Conservation (phyloP, 23 tunicate genomes). For the Halocynthia aurantium region DNA sequence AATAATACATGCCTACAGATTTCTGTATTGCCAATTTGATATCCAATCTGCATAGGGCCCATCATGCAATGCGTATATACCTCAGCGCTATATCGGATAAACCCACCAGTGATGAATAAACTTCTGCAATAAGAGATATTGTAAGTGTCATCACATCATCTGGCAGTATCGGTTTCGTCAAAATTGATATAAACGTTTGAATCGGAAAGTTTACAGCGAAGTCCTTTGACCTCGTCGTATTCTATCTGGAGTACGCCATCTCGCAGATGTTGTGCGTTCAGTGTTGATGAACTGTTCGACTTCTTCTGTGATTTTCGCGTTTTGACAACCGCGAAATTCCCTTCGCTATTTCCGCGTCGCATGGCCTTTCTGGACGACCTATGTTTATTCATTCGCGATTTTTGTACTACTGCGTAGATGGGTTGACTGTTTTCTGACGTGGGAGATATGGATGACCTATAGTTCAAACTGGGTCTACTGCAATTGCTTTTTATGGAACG, state of each 20-base stretch:
- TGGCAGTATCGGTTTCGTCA: conserved; percentile 5
- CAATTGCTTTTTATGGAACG: no score
- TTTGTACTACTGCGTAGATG: conserved; percentile 18
- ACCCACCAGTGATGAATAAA: no score
- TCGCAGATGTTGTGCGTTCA: conserved; percentile 10
- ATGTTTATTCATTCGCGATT: background rate
- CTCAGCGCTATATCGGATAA: no score
- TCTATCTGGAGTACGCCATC: conserved; percentile 26
- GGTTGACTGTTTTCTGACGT: background rate
- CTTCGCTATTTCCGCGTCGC: background rate
- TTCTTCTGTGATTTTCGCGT: background rate
- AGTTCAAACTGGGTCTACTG: no score
- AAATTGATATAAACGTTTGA: conserved; percentile 17
- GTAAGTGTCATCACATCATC: no score
- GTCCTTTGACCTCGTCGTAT: conserved; percentile 13
- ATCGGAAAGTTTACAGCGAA: conserved; percentile 15
- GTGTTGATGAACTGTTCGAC: conserved; percentile 1
- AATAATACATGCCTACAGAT: no score
- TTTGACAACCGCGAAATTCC: background rate
- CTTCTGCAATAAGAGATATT: no score
- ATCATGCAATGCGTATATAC: no score
- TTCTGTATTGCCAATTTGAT: no score
- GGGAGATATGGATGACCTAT: no score
- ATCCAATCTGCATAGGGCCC: no score
- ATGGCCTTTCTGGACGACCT: background rate